Evolutionary conservation across 2,113 vertebrate genomes (phyloP).

Genomic region (Pollimyrus isidori): DNA sequence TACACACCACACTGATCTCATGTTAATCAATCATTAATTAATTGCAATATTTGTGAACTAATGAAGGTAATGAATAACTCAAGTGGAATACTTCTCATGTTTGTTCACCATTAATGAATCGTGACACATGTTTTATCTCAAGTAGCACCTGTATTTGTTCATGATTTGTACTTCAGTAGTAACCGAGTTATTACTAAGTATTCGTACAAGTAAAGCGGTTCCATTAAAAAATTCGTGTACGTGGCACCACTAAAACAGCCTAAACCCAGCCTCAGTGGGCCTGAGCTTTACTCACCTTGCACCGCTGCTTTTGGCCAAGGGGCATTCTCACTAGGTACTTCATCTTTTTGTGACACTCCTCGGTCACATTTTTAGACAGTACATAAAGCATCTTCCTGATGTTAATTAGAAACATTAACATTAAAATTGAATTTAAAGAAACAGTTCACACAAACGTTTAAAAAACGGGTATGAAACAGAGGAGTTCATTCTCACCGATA

Average conservation of each 20-base stretch:
- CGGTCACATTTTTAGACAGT: constrained; percentile 16
- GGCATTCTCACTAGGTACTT: constrained; percentile 2
- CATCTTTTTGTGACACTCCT: neutral
- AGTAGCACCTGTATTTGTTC: too few species aligned
- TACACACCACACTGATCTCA: too few species aligned
- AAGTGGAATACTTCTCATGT: too few species aligned
- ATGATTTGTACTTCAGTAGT: too few species aligned
- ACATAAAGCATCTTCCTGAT: constrained; percentile 18
- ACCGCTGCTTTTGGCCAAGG: neutral
- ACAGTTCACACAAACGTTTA: neutral
- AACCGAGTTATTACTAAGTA: too few species aligned
- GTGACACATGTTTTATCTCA: too few species aligned
- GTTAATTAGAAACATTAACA: neutral
- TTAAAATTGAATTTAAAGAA: neutral
- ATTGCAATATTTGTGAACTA: too few species aligned
- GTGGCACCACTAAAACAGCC: neutral
- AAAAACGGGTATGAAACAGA: neutral
- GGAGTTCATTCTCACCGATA: neutral
- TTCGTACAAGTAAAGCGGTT: too few species aligned
- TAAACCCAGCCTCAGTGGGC: neutral
- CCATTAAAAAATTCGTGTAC: neutral
- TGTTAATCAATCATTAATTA: too few species aligned
- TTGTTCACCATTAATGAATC: too few species aligned
- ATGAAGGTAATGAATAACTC: too few species aligned
- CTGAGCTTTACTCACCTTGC: neutral